A percentile compares a stretch with the other conserved stretches of the same genome.
Conservation (phyloP, 2,888 invertebrate species). For the Agrotis segetum region DNA sequence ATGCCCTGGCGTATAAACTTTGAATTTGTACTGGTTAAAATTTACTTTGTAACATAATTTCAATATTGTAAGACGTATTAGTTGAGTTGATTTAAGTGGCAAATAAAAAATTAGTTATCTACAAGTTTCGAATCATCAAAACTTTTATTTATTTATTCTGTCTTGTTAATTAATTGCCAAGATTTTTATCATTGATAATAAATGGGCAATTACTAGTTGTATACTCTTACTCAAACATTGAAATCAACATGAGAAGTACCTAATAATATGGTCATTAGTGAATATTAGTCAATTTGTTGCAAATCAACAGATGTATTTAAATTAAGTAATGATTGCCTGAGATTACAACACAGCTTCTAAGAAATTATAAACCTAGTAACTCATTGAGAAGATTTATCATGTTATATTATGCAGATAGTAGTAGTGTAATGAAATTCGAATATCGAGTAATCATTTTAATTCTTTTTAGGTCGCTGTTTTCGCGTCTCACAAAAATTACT, state of each 20-base stretch:
- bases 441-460: neutral
- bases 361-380: constrained; percentile 72
- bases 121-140: neutral
- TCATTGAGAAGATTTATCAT: constrained; percentile 33
- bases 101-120: too few species aligned
- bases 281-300: constrained; percentile 49
- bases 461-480: too few species aligned
- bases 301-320: constrained; percentile 67
- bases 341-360: constrained; percentile 45
- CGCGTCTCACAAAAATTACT: too few species aligned
- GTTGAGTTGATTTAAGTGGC: too few species aligned
- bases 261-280: constrained; percentile 43
- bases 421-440: neutral
- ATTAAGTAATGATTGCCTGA: constrained; percentile 68
- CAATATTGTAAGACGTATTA: too few species aligned
- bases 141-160: neutral
- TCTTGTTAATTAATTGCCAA: neutral
- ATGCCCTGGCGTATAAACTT: too few species aligned
- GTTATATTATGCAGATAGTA: neutral
- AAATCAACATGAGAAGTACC: constrained; percentile 23
- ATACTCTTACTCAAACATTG: constrained; percentile 12
- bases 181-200: constrained; percentile 3
- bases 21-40: too few species aligned
- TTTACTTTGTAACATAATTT: too few species aligned
- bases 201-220: constrained; percentile 26